phyloP scores from a whole-genome alignment of 2,113 vertebrate genomes.

The Nematolebias whitei region DNA sequence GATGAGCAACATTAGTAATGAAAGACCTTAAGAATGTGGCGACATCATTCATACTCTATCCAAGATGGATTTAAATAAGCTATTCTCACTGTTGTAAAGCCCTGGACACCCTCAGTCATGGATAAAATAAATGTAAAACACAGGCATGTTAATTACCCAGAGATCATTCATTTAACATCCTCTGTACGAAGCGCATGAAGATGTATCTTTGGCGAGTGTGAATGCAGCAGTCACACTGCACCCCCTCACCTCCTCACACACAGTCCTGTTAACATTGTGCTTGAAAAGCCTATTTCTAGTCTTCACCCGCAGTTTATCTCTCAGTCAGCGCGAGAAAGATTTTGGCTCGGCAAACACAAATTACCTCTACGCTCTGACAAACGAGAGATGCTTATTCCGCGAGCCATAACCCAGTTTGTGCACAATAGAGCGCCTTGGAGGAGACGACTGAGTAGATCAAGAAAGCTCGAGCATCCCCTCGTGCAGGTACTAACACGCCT shows the following conservation, averaged over 20 bases:
- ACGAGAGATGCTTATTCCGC: constrained; percentile 50
- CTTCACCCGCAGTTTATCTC: constrained; percentile 57
- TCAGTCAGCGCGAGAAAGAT: constrained; percentile 31
- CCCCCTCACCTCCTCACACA: background rate
- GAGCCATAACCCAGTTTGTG: constrained; percentile 46
- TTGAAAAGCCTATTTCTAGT: constrained; percentile 60
- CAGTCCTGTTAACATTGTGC: constrained; percentile 37
- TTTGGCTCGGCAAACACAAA: constrained; percentile 41
- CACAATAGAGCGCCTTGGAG: constrained; percentile 46
- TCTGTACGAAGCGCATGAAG: constrained; percentile 20
- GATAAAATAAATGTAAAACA: constrained; percentile 21
- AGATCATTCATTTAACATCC: constrained; percentile 42
- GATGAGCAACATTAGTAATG: constrained; percentile 35
- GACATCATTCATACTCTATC: constrained; percentile 27
- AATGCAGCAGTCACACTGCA: constrained; percentile 28
- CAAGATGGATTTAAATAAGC: constrained; percentile 36
- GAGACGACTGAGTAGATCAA: constrained; percentile 29
- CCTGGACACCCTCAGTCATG: constrained; percentile 40
- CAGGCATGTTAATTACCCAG: constrained; percentile 49
- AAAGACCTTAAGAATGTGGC: constrained; percentile 11
- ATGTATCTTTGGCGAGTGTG: constrained; percentile 33
- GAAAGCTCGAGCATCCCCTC: constrained; percentile 31
- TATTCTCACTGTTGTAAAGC: constrained; percentile 20
- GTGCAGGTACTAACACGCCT: constrained; percentile 17
- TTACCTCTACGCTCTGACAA: constrained; percentile 36